Base-by-base conservation (phyloP, 2,888 invertebrate species). In the Luperina nickerlii region DNA sequence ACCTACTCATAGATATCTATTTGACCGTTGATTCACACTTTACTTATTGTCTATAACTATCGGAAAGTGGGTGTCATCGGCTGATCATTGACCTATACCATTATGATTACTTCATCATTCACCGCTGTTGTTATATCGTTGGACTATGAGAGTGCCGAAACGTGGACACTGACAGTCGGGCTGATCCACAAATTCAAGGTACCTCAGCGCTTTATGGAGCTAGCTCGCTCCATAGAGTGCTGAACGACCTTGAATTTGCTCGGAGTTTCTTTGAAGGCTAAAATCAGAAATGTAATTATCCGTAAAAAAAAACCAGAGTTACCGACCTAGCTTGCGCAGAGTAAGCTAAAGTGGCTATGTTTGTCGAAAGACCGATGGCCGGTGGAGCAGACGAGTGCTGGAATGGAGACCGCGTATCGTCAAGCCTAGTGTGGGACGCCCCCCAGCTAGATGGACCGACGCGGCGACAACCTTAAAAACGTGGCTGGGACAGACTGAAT, bases 21-120 rank as follows among this genome's bases (percentile, higher is more conserved):
- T 74, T 82, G 80, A 81, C 89, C 78, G 87, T 71, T 84, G 42
- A 62, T 60, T 74, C 67, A 42, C 73, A 70, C 57, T 83, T 73
- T 15, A 62, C 38, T 67, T 62, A 71, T 75, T 79, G 66, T 20
- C 38, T 67, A 63, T 73, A 20, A n/a, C 27, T 78, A 74, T 83
- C 78, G 9, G 78, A 54, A 54, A 38, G 42, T 54, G 63, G 63
- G 32, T 73, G 42, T 78, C 57, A 51, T 74, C 11, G 24, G 11
- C 38, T 76, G 74, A 74, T 67, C 74, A 67, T 38, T 85, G 76
- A 87, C 73, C 87, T 70, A 38, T 51, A 27, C 54, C 18, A 73
- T 57, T 20, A 69, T 48, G 32, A 60, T 60, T 45, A 71, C 57
- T 54, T 72, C 48, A 78, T 45, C 42, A 51, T 72, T 32, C 11